Conservation (phyloP, 1,140 invertebrate genomes). For the Bombus picipes region DNA sequence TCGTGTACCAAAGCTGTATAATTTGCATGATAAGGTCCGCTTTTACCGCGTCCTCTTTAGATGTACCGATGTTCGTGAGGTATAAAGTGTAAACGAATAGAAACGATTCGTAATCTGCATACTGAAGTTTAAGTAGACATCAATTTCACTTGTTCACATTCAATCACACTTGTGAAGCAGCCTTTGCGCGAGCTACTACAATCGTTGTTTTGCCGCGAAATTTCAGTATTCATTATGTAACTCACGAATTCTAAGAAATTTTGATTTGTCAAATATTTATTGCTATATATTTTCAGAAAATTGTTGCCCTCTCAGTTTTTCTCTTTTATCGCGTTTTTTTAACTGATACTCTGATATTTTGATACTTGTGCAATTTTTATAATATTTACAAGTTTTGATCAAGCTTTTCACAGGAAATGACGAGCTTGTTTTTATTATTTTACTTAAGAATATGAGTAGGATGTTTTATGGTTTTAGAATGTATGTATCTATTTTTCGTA, state of each 20-base stretch:
- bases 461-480: not conserved
- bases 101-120: not conserved
- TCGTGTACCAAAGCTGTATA: not conserved
- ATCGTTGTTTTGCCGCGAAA: not conserved
- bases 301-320: not conserved
- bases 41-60: no score
- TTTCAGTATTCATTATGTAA: not conserved
- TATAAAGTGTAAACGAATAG: not conserved
- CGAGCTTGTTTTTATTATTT: not conserved
- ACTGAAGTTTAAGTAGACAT: no score
- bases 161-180: not conserved
- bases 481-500: not conserved
- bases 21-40: not conserved
- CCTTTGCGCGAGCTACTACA: not conserved
- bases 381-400: not conserved
- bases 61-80: not conserved
- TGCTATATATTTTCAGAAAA: not conserved
- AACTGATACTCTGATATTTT: not conserved
- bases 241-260: not conserved
- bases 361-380: not conserved
- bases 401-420: not conserved
- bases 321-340: accelerated
- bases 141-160: not conserved
- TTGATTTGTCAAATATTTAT: not conserved
- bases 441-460: not conserved